Base-by-base conservation (phyloP, 2,113 vertebrate species). In the Rhineura floridana region DNA sequence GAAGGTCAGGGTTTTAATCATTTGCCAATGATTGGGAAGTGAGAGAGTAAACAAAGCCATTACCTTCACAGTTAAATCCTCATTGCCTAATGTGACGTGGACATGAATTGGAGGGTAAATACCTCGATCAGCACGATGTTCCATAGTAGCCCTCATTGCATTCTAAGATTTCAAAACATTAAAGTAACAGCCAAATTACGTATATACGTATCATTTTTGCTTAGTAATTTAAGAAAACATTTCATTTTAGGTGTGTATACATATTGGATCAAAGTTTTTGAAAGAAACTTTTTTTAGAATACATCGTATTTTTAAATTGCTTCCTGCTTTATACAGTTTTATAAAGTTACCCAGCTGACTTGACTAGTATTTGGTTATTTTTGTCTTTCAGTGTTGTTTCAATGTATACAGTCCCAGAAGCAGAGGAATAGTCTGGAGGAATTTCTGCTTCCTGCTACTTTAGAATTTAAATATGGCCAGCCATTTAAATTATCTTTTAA, bases 141-240 rank as follows among this genome's bases (percentile, higher is more conserved):
- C 99, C 98, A 99, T 98, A 48, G 99, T 99, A 80, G 98, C 99
- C 82, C 98, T 96, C 99, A 99, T 99, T 89, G 99, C 98, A 79
- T 99, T 99, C 99, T 99, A 95, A 92, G 95, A 86, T 90, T 90
- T 89, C 81, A 67, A 96, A 93, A 90, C 33, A 50, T 84, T 2
- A 84, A 7, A 93, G 52, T 59, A 92, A 30, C 25, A 75, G 33
- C 63, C 23, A 67, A 52, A 76, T 67, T 82, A 44, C 17, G 23
- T 48, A 21, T 9, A 39, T 46, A 21, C 15, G 46, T 46, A 30
- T 30, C 50, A 33, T 30, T 62, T 48, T 72, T 59, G 65, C 77
- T 46, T 25, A 65, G 6, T 30, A 17, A 19, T 17, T 28, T 33
- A 52, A n/a, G 33, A 79, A 55, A 46, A 67, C 15, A n/a, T 46